Evolutionary conservation across 2,113 vertebrate genomes (phyloP).

Genomic region (Alethe diademata): DNA sequence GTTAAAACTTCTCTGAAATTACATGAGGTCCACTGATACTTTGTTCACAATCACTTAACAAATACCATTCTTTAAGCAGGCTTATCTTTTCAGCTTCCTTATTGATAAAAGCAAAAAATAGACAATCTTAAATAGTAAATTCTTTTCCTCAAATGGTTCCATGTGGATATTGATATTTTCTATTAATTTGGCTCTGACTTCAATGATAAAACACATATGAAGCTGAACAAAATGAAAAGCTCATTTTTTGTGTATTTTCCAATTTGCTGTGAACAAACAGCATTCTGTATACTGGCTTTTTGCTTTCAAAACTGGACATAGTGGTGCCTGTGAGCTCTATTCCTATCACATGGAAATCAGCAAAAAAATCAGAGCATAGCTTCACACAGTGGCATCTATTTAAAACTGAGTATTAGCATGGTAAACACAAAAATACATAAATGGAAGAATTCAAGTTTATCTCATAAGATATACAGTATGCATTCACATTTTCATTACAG

Average conservation of each 20-base stretch:
- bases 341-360: neutral
- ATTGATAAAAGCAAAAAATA: slow-evolving; percentile 44
- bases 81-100: slow-evolving; percentile 46
- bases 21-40: slow-evolving; percentile 42
- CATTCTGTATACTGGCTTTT: neutral
- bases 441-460: slow-evolving; percentile 48
- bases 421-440: slow-evolving; percentile 20
- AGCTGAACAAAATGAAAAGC: slow-evolving; percentile 16
- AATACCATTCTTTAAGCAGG: slow-evolving; percentile 25
- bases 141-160: neutral
- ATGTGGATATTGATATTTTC: neutral
- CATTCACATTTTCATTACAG: slow-evolving; percentile 46
- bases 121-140: slow-evolving; percentile 38
- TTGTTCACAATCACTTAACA: slow-evolving; percentile 61
- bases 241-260: neutral
- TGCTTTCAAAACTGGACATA: slow-evolving; percentile 38
- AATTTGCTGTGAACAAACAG: slow-evolving; percentile 19
- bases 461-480: slow-evolving; percentile 34
- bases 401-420: neutral
- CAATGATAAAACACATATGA: neutral
- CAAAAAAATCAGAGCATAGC: slow-evolving; percentile 14
- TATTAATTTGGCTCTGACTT: neutral
- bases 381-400: slow-evolving; percentile 17
- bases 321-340: slow-evolving; percentile 20
- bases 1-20: slow-evolving; percentile 53